These are phyloP conservation scores for Corythucha ciliata DNA, from an alignment of 2,888 invertebrate genomes.

Conservation along the genomic window DNA sequence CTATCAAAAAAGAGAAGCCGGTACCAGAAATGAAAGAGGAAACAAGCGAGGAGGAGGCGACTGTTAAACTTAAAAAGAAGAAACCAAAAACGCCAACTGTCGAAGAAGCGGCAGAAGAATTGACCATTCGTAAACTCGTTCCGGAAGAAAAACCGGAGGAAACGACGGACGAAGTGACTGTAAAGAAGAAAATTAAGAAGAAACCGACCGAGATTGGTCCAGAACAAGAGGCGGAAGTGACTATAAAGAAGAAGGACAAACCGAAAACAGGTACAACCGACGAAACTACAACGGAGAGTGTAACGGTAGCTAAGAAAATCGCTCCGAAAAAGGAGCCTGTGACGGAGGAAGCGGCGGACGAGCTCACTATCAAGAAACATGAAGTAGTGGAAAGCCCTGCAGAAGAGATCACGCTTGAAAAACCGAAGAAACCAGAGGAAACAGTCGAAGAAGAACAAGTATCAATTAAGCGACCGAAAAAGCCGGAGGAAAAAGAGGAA, in stretches of 20 bases:
- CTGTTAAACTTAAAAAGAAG: constrained; percentile 40
- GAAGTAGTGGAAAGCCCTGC: constrained; percentile 39
- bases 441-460: constrained; percentile 43
- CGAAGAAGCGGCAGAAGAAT: constrained; percentile 32
- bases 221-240: constrained; percentile 39
- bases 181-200: constrained; percentile 30
- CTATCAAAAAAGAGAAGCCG: constrained; percentile 36
- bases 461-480: constrained; percentile 50
- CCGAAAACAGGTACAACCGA: constrained; percentile 28
- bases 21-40: too few relatives aligned
- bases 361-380: constrained; percentile 42
- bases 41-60: constrained; percentile 29
- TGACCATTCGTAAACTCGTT: constrained; percentile 31
- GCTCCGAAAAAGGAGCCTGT: constrained; percentile 35
- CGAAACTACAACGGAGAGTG: constrained; percentile 28
- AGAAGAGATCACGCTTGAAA: constrained; percentile 48
- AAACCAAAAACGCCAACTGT: constrained; percentile 38
- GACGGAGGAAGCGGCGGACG: constrained; percentile 43
- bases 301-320: constrained; percentile 30
- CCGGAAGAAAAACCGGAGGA: constrained; percentile 36
- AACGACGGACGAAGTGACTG: constrained; percentile 30
- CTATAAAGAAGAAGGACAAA: constrained; percentile 35
- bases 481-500: constrained; percentile 59
- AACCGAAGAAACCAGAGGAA: constrained; percentile 43
- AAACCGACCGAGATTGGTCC: too few relatives aligned